phyloP scores from a whole-genome alignment of 2,797 vertebrate genomes.

The Naso thynnoides region DNA sequence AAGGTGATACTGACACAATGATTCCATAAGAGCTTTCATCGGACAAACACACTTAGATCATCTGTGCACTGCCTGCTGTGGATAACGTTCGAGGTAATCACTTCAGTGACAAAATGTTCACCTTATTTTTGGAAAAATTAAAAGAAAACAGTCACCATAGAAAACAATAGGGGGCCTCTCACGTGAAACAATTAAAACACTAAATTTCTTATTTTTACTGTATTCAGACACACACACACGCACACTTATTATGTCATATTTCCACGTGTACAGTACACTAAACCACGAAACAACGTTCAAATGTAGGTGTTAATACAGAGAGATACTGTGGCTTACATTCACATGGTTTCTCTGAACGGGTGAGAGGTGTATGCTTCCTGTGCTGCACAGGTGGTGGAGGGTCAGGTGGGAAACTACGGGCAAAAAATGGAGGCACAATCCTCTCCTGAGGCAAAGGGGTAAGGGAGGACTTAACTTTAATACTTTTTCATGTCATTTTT shows the following conservation, averaged over 20 bases:
- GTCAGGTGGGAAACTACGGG: slow-evolving; percentile 65
- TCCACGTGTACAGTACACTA: slow-evolving; percentile 72
- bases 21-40: slow-evolving; percentile 21
- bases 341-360: slow-evolving; percentile 77
- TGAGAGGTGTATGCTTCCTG: slow-evolving; percentile 59
- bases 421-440: slow-evolving; percentile 75
- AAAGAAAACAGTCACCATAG: slow-evolving; percentile 21
- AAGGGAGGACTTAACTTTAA: slow-evolving; percentile 45
- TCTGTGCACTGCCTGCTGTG: slow-evolving; percentile 31
- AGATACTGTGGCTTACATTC: slow-evolving; percentile 80
- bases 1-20: slow-evolving; percentile 60
- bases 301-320: slow-evolving; percentile 63
- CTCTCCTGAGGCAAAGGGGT: slow-evolving; percentile 74
- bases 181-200: slow-evolving; percentile 58
- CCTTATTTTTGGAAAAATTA: slow-evolving; percentile 34
- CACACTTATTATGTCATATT: slow-evolving; percentile 65
- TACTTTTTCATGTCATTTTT: neutral
- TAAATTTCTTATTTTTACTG: slow-evolving; percentile 53
- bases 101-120: slow-evolving; percentile 46
- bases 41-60: slow-evolving; percentile 44
- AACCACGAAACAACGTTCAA: slow-evolving; percentile 73
- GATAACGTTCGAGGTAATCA: slow-evolving; percentile 67
- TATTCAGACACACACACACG: slow-evolving; percentile 54
- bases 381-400: slow-evolving; percentile 60
- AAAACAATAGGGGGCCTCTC: slow-evolving; percentile 43